Percentiles rank a stretch among this genome's conserved stretches.
Evolutionary conservation across 1,140 invertebrate genomes (phyloP).

Genomic region (Atta colombica): DNA sequence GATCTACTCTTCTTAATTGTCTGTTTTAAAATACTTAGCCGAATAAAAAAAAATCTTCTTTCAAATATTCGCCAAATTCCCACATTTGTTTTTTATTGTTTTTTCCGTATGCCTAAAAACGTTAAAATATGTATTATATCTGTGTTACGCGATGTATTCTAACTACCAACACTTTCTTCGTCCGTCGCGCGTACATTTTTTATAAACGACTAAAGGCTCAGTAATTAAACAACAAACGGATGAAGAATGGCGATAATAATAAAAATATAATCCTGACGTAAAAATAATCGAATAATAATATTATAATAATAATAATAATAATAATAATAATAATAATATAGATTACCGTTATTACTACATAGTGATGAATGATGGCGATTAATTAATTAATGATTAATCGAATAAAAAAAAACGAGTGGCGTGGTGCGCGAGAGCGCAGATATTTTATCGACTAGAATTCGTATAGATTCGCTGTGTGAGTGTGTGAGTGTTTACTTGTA

Average conservation of each 20-base stretch:
- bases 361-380: conserved; percentile 74
- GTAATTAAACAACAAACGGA: conserved; percentile 46
- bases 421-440: conserved; percentile 78
- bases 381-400: conserved; percentile 80
- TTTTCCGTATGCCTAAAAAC: neutral
- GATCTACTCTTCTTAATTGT: neutral
- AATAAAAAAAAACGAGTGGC: conserved; percentile 71
- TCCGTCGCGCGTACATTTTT: conserved; percentile 5
- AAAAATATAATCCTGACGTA: conserved; percentile 58
- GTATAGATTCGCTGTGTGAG: conserved; percentile 78
- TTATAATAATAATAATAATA: too few relatives aligned
- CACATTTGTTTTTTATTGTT: neutral
- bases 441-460: conserved; percentile 87
- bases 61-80: neutral
- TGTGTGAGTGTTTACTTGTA: conserved; percentile 70
- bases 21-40: conserved; percentile 17
- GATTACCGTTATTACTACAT: conserved; percentile 58
- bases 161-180: neutral
- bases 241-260: conserved; percentile 71
- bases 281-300: conserved; percentile 52
- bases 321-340: neutral
- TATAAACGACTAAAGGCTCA: conserved; percentile 17
- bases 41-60: neutral
- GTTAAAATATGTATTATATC: neutral
- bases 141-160: neutral